Conservation (phyloP, 2,888 invertebrate species). For the Andrena trimmerana region DNA sequence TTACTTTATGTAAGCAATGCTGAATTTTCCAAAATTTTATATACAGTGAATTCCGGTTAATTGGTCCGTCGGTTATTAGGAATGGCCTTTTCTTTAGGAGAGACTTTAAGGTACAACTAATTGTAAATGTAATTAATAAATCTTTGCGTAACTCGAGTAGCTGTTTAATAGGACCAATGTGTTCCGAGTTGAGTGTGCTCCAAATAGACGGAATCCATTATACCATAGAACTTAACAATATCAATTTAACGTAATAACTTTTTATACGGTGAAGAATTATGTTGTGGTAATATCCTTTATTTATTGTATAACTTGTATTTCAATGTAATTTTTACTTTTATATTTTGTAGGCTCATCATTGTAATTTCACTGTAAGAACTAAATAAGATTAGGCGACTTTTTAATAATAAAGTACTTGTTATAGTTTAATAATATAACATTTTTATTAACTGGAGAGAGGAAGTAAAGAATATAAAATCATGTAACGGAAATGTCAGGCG, state of each 20-base stretch:
- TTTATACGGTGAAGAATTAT: conserved; percentile 35
- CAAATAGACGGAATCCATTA: too few species aligned
- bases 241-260: conserved; percentile 11
- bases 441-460: neutral
- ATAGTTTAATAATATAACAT: neutral
- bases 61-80: too few species aligned
- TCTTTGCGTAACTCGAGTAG: too few species aligned
- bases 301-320: conserved; percentile 29
- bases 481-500: conserved; percentile 5
- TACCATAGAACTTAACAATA: neutral
- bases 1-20: conserved; percentile 8
- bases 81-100: too few species aligned
- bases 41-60: too few species aligned
- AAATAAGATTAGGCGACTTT: conserved; percentile 4
- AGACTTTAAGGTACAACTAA: too few species aligned
- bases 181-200: too few species aligned
- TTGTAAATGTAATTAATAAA: too few species aligned
- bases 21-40: conserved; percentile 15
- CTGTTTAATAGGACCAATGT: too few species aligned
- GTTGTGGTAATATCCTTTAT: conserved; percentile 39
- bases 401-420: conserved; percentile 7
- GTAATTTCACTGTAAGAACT: conserved; percentile 10
- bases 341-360: neutral
- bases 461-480: conserved; percentile 20
- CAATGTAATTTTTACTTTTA: conserved; percentile 9